Evolutionary conservation across 1,140 invertebrate genomes (phyloP).

Genomic region (Aplysia californica): DNA sequence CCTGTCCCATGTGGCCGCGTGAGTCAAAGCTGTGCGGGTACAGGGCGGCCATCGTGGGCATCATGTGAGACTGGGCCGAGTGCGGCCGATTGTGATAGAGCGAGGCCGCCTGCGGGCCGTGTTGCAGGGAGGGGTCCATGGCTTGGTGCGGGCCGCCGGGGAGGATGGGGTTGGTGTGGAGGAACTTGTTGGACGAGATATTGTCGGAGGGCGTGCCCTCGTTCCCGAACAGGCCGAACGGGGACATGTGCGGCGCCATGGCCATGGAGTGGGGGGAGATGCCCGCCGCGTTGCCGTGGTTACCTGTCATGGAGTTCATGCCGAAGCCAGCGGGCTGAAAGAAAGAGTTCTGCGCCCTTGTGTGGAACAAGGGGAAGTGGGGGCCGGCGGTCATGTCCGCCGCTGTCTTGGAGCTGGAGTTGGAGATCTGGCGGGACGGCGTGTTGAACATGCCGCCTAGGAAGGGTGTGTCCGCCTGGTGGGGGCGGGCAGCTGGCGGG

Average conservation of each 20-base stretch:
- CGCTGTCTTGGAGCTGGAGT: constrained; percentile 57
- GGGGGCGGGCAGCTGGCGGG: constrained; percentile 51
- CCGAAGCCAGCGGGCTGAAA: constrained; percentile 65
- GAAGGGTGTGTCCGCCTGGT: constrained; percentile 53
- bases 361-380: constrained; percentile 62
- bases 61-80: constrained; percentile 57
- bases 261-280: constrained; percentile 61
- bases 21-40: constrained; percentile 66
- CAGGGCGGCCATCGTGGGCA: constrained; percentile 64
- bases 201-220: constrained; percentile 56
- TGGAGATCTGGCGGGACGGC: constrained; percentile 46
- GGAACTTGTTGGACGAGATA: constrained; percentile 68
- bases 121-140: constrained; percentile 63
- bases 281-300: constrained; percentile 47
- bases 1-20: constrained; percentile 48
- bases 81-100: constrained; percentile 58
- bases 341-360: constrained; percentile 63
- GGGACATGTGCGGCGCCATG: constrained; percentile 64
- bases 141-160: constrained; percentile 43
- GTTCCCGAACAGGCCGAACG: constrained; percentile 64
- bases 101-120: constrained; percentile 62
- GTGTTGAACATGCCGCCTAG: constrained; percentile 58
- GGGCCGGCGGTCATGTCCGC: constrained; percentile 53
- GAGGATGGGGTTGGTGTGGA: constrained; percentile 60
- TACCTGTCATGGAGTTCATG: constrained; percentile 63